Evolutionary conservation across 2,113 vertebrate genomes (phyloP).

Genomic region (Lamprotornis superbus): DNA sequence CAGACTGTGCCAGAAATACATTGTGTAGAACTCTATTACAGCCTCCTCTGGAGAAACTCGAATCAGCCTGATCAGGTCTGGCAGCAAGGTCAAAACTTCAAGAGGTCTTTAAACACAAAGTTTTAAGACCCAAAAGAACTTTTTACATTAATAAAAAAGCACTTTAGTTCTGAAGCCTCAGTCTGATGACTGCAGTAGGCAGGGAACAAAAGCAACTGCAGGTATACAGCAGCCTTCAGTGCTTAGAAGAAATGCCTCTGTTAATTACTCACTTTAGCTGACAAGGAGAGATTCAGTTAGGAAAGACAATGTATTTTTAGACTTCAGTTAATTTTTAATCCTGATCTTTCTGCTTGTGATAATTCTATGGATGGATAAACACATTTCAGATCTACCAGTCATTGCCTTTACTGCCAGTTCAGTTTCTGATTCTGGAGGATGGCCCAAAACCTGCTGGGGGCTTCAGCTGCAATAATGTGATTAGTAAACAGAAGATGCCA

Average conservation of each 20-base stretch:
- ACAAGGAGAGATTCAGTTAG: slow-evolving; percentile 15
- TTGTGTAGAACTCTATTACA: not conserved
- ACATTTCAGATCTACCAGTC: not conserved
- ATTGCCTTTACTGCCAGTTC: not conserved
- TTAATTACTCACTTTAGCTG: not conserved
- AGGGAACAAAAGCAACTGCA: not conserved
- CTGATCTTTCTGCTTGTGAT: slow-evolving; percentile 25
- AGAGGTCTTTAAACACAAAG: not conserved
- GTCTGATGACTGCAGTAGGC: not conserved
- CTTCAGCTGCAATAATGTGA: not conserved
- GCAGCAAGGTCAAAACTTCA: not conserved
- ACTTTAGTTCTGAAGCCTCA: not conserved
- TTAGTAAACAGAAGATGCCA: not conserved
- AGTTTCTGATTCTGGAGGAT: not conserved
- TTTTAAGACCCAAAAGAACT: not conserved
- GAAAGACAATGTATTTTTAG: slow-evolving; percentile 35
- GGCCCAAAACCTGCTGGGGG: not conserved
- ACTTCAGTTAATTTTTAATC: slow-evolving; percentile 44
- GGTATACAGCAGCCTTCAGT: not conserved
- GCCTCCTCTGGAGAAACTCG: not conserved
- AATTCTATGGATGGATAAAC: slow-evolving; percentile 12
- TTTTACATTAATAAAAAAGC: not conserved
- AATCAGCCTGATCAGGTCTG: not conserved
- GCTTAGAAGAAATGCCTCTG: not conserved
- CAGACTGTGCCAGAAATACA: not conserved